A percentile compares a stretch with the other conserved stretches of the same genome.
Evolutionary conservation across 37 sponge, comb jelly and placozoan species (phyloP).

Genomic region (Agelas oroides): DNA sequence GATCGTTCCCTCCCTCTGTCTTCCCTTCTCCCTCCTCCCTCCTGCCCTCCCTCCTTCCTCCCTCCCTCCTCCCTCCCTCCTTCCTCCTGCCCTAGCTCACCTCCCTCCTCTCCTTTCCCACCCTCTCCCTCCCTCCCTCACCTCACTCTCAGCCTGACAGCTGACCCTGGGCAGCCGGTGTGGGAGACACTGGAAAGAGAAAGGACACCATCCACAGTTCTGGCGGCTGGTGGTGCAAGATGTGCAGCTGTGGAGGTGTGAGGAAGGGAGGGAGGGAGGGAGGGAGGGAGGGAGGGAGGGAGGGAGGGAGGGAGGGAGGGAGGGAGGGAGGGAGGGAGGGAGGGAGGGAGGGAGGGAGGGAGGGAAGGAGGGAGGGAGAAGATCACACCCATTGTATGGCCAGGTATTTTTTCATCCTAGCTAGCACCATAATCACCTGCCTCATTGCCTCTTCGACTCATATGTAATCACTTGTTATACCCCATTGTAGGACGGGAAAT

Average conservation of each 20-base stretch:
- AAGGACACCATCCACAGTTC: slow-evolving; percentile 44
- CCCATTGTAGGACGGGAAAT: too few relatives aligned
- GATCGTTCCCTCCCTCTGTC: too few relatives aligned
- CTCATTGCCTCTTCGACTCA: too few relatives aligned
- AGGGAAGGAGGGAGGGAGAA: slow-evolving; percentile 17
- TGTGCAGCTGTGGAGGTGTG: slow-evolving; percentile 14
- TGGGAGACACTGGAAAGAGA: slow-evolving; percentile 27
- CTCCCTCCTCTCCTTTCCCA: neutral
- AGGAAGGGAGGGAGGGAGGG: neutral
- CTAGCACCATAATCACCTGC: too few relatives aligned
- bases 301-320: neutral
- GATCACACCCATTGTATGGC: too few relatives aligned
- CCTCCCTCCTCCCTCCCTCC: neutral
- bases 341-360: slow-evolving; percentile 21
- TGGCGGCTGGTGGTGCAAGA: neutral
- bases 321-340: neutral
- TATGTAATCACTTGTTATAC: too few relatives aligned
- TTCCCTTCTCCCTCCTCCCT: neutral
- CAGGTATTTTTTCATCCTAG: too few relatives aligned
- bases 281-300: neutral
- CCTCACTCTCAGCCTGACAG: too few relatives aligned
- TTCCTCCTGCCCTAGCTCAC: neutral
- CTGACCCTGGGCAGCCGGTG: neutral
- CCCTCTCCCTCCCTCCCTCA: neutral
- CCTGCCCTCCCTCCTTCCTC: neutral